Conservation (phyloP, 53 echinoderm and acorn worm genomes). For the Zoroaster sp. region DNA sequence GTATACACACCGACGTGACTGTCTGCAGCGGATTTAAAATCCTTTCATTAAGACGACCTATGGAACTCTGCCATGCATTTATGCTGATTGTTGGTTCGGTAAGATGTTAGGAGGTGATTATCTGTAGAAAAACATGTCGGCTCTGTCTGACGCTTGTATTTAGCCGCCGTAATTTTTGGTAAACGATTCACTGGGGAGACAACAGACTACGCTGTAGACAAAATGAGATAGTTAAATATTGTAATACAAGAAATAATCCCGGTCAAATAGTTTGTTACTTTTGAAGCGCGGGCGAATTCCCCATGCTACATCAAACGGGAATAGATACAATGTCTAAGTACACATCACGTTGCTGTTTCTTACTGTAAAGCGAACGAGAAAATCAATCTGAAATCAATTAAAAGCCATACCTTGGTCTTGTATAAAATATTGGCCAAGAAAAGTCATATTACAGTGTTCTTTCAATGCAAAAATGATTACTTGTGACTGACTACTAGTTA, state of each 20-base stretch:
- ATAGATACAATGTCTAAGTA: too few species aligned
- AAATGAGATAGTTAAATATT: background rate
- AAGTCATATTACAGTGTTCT: too few species aligned
- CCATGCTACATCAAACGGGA: too few species aligned
- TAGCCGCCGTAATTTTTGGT: background rate
- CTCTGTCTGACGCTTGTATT: background rate
- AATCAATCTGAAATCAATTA: too few species aligned
- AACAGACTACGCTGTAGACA: background rate
- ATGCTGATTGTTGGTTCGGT: background rate
- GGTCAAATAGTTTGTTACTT: background rate
- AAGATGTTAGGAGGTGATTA: background rate
- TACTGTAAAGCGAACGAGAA: too few species aligned
- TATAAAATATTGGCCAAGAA: background rate
- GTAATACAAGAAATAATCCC: background rate
- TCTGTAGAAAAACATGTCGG: constrained; percentile 11
- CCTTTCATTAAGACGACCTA: background rate
- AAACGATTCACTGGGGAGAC: constrained; percentile 12
- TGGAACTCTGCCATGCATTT: background rate
- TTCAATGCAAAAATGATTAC: too few species aligned
- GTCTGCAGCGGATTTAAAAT: background rate
- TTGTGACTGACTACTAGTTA: too few species aligned
- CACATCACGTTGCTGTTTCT: too few species aligned
- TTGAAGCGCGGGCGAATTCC: too few species aligned
- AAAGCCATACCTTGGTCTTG: background rate
- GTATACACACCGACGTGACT: background rate